Evolutionary conservation across 2,888 invertebrate species (phyloP).

Genomic region (Tetragonisca angustula): DNA sequence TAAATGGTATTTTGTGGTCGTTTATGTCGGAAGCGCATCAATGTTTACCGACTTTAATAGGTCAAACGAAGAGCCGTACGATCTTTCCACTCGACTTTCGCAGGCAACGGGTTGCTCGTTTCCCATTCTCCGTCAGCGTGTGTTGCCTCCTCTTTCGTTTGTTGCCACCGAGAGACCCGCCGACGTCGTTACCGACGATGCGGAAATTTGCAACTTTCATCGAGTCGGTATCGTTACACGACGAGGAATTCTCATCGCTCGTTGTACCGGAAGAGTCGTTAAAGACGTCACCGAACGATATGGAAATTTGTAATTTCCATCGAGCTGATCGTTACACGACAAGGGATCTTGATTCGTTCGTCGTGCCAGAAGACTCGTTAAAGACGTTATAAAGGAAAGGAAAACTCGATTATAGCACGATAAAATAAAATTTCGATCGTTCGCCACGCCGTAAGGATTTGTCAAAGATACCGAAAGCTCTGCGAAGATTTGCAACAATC

Average conservation of each 20-base stretch:
- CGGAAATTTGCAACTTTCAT: neutral
- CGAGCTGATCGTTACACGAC: neutral
- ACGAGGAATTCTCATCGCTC: neutral
- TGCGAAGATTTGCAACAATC: neutral
- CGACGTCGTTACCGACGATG: constrained; percentile 5
- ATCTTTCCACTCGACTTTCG: constrained; percentile 11
- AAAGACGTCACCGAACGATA: neutral
- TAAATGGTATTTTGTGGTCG: constrained; percentile 15
- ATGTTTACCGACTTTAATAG: constrained; percentile 46
- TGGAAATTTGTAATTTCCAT: neutral
- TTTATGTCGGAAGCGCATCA: constrained; percentile 31
- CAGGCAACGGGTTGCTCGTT: constrained; percentile 25
- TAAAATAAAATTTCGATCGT: neutral
- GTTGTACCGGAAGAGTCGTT: neutral
- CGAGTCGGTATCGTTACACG: neutral
- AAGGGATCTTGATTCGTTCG: neutral
- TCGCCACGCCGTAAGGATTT: neutral
- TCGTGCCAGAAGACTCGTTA: neutral
- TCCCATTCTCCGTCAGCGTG: neutral
- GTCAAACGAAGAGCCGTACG: constrained; percentile 15
- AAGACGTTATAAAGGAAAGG: neutral
- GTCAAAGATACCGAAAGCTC: neutral
- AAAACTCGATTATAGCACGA: neutral
- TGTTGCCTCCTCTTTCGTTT: constrained; percentile 18
- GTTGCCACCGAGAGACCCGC: neutral